Evolutionary conservation across 2,888 invertebrate species (phyloP), one percentile per base, ranked within the genome.

Genomic region (Orthosia gothica): DNA sequence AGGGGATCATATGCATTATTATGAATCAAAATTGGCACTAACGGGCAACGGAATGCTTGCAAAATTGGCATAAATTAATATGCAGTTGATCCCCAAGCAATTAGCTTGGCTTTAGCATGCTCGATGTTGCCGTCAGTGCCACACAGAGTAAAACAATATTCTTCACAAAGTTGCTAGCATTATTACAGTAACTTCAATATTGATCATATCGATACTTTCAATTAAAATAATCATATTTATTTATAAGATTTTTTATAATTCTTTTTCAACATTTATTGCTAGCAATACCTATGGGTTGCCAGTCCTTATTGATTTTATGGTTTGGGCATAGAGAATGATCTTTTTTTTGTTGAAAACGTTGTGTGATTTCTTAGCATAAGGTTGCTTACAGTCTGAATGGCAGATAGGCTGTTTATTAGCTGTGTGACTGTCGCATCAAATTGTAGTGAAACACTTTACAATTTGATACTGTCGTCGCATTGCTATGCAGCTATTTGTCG

Each of bases 261-360:
- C n/a, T 75, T 76, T 15, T 7, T 57, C 9, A 50, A 49, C 13
- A 3, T 55, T 76, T 59, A 50, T 79, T 93, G 94, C 94, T 94
- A 94, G 94, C 90, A 94, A 91, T 90, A 91, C 50, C 65, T 57
- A 73, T 32, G 93, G 94, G 95, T 94, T 93, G 93, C 89, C 90
- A 91, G 88, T 94, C 93, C 93, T 85, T 70, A 61, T 83, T 80
- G 40, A 77, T 58, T 58, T 82, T 74, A 70, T 70, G 54, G 45
- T 76, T 62, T 76, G 59, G 57, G 55, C 57, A 32, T 72, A 54
- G 71, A n/a, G 5, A 57, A 57, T 54, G 18, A n/a, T 70, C 0
- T 40, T 63, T 67, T 50, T 20, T 23, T 62, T n/a, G 49, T 40
- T 58, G 40, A 3, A 45, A 26, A 61, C 0, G 13, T 80, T 57